Evolutionary conservation across 2,888 invertebrate genomes (phyloP).

Genomic region (Reticulitermes lucifugus): DNA sequence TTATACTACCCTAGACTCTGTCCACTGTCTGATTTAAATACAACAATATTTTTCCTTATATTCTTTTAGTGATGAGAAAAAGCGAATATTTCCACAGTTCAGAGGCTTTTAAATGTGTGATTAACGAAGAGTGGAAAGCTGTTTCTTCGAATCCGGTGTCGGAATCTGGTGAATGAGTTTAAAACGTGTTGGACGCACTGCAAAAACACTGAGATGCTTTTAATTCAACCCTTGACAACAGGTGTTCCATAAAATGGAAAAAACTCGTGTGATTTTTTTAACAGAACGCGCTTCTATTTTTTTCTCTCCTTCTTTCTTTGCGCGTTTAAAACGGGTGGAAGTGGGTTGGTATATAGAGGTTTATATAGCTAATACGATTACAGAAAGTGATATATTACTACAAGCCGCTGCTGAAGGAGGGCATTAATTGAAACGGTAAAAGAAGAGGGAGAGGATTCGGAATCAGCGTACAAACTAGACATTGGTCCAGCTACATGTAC

Average conservation of each 20-base stretch:
- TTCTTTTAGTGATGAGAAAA: no score
- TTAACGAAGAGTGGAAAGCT: no score
- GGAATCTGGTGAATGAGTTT: background rate
- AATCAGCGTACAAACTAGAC: slow-evolving; percentile 4
- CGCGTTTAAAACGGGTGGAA: slow-evolving; percentile 12
- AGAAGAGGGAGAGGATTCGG: background rate
- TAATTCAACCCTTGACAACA: slow-evolving; percentile 10
- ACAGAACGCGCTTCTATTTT: background rate
- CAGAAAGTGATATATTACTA: slow-evolving; percentile 10
- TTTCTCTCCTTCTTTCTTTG: background rate
- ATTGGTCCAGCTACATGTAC: background rate
- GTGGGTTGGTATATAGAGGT: slow-evolving; percentile 15
- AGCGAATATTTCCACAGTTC: no score
- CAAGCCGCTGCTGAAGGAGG: slow-evolving; percentile 9
- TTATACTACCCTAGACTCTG: no score
- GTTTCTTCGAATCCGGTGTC: no score
- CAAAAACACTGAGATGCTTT: background rate
- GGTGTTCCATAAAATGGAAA: slow-evolving; percentile 31
- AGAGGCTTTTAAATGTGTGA: no score
- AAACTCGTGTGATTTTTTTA: slow-evolving; percentile 28
- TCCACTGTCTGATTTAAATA: no score
- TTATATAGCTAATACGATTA: slow-evolving; percentile 40
- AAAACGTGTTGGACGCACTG: background rate
- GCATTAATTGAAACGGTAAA: slow-evolving; percentile 29
- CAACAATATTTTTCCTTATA: no score